Evolutionary conservation across 37 sponge, comb jelly and placozoan species (phyloP).

Genomic region (Oopsacas minuta): DNA sequence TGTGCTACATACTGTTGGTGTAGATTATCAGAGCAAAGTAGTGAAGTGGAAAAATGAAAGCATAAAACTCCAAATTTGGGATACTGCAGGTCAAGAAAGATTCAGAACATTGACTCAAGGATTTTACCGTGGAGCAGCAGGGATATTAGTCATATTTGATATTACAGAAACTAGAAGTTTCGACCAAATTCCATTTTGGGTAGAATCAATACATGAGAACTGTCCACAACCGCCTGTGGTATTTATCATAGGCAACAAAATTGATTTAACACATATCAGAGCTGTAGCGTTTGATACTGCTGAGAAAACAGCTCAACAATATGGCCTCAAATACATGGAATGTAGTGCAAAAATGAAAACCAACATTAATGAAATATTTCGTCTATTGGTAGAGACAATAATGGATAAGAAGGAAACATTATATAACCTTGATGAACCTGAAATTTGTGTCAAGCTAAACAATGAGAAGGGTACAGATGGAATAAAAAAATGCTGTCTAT

Average conservation of each 20-base stretch:
- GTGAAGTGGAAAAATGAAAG: background rate
- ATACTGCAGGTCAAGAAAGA: slow-evolving; percentile 5
- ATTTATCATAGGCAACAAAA: background rate
- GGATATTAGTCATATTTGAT: background rate
- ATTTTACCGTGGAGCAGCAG: background rate
- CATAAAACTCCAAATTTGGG: slow-evolving; percentile 3
- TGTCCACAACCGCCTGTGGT: background rate
- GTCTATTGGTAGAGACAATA: background rate
- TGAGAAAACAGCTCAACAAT: background rate
- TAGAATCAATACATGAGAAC: slow-evolving; percentile 10
- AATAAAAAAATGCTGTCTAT: too few relatives aligned
- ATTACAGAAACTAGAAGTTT: background rate
- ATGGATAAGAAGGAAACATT: background rate
- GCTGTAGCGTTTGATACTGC: background rate
- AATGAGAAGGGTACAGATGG: too few relatives aligned
- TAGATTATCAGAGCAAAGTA: slow-evolving; percentile 11
- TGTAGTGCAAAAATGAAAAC: slow-evolving; percentile 11
- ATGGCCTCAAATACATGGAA: background rate
- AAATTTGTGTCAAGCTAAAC: too few relatives aligned
- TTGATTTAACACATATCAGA: background rate
- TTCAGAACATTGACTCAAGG: slow-evolving; percentile 11
- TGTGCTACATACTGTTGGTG: slow-evolving; percentile 3
- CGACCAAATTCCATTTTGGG: slow-evolving; percentile 15
- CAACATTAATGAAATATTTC: background rate
- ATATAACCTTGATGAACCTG: too few relatives aligned